These are phyloP conservation scores for Sitobion miscanthi DNA, from an alignment of 1,140 invertebrate species.

Conservation along the genomic window DNA sequence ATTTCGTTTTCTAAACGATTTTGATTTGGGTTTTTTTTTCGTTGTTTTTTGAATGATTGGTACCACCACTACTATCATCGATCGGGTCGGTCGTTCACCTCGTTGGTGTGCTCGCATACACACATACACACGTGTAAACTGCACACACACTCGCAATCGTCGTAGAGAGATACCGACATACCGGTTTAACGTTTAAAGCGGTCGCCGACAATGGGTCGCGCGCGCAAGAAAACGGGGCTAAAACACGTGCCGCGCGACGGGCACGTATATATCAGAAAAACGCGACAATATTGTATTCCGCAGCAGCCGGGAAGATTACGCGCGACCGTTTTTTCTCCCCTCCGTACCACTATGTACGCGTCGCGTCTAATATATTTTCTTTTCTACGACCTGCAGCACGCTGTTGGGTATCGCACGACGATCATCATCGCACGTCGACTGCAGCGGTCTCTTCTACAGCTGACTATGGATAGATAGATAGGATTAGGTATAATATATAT, in stretches of 20 bases:
- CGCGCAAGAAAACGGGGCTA: constrained; percentile 3
- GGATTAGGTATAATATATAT: no score
- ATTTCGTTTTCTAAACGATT: constrained; percentile 42
- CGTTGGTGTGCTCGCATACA: not conserved
- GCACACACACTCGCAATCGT: not conserved
- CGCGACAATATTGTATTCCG: constrained; percentile 23
- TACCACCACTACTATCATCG: not conserved
- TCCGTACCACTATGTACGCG: no score
- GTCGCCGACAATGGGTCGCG: constrained; percentile 31
- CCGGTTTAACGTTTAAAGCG: constrained; percentile 42
- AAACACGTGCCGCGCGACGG: constrained; percentile 33
- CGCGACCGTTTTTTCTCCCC: not conserved
- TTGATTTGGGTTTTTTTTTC: constrained; percentile 30
- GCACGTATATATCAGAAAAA: not conserved
- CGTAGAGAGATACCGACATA: constrained; percentile 32
- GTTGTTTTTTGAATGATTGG: constrained; percentile 5
- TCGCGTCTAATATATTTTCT: not conserved
- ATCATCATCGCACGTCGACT: not conserved
- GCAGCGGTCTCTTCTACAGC: not conserved
- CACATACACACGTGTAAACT: not conserved
- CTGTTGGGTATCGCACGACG: not conserved
- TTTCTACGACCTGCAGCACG: not conserved
- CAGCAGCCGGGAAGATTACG: not conserved
- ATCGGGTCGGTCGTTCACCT: constrained; percentile 22
- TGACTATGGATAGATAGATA: not conserved